Conservation (phyloP, 2,113 vertebrate genomes). For the Gavialis gangeticus region DNA sequence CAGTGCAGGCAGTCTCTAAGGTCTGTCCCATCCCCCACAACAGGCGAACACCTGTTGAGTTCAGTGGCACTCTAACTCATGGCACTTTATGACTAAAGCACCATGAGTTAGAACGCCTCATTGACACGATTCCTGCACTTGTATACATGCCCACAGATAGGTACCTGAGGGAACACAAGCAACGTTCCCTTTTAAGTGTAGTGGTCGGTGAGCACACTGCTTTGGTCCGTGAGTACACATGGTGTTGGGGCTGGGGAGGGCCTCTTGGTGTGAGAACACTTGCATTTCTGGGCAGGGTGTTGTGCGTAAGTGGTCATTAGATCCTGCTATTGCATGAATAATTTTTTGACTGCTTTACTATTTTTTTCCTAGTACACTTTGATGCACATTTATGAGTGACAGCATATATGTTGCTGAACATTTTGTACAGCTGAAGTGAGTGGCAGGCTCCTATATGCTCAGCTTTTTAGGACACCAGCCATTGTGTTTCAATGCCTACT, state of each 20-base stretch:
- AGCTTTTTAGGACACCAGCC: neutral
- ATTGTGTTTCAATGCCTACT: neutral
- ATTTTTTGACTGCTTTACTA: neutral
- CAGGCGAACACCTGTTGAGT: too few relatives aligned
- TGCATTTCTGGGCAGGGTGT: rapidly evolving
- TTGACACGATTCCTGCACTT: too few relatives aligned
- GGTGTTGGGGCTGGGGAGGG: neutral
- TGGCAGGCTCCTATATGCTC: neutral
- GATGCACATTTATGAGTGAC: neutral
- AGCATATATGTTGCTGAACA: neutral
- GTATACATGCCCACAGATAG: too few relatives aligned
- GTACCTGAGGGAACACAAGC: too few relatives aligned
- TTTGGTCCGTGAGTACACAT: too few relatives aligned
- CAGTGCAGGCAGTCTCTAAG: too few relatives aligned
- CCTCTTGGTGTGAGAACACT: neutral
- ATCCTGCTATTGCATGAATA: rapidly evolving
- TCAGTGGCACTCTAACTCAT: too few relatives aligned
- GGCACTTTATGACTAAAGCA: too few relatives aligned
- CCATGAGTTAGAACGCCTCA: too few relatives aligned
- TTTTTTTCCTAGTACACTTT: neutral
- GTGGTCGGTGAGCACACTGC: too few relatives aligned
- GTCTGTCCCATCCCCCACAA: too few relatives aligned
- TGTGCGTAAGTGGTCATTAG: neutral
- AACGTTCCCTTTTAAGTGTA: too few relatives aligned
- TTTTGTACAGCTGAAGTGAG: neutral